phyloP scores from a whole-genome alignment of 2,113 vertebrate species.

The Hemicordylus capensis region DNA sequence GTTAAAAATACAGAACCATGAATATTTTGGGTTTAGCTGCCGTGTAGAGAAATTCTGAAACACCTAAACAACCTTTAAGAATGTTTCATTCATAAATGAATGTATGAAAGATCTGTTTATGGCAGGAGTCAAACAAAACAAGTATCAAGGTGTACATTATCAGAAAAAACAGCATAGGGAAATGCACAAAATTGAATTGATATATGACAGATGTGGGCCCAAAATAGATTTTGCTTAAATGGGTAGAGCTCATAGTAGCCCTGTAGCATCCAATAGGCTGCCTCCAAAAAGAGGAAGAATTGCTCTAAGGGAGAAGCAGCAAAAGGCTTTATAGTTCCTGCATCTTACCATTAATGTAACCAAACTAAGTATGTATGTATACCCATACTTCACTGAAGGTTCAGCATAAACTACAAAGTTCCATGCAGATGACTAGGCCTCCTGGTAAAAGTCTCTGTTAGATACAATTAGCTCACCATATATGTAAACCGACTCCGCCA shows the following conservation, averaged over 20 bases:
- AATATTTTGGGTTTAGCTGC: constrained; percentile 4
- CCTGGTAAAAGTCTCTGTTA: constrained; percentile 9
- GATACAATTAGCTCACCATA: background rate
- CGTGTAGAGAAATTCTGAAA: background rate
- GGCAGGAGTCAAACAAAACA: constrained; percentile 25
- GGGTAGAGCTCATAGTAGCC: background rate
- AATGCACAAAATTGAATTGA: background rate
- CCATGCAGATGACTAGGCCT: background rate
- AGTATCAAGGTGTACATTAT: constrained; percentile 25
- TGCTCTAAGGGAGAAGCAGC: background rate
- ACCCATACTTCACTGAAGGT: background rate
- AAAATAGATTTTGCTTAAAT: background rate
- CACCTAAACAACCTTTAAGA: background rate
- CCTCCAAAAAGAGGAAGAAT: background rate
- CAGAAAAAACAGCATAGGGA: background rate
- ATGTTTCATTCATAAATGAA: constrained; percentile 27
- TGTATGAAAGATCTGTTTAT: background rate
- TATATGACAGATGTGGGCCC: background rate
- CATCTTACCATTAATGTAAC: background rate
- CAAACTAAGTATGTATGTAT: background rate
- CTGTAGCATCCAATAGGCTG: background rate
- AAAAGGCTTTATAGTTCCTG: background rate
- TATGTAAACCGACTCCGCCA: constrained; percentile 18
- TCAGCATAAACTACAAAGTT: background rate
- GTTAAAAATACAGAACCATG: fast-evolving